Evolutionary conservation across 2,113 vertebrate species (phyloP).

Genomic region (Xyliphius kryptos): DNA sequence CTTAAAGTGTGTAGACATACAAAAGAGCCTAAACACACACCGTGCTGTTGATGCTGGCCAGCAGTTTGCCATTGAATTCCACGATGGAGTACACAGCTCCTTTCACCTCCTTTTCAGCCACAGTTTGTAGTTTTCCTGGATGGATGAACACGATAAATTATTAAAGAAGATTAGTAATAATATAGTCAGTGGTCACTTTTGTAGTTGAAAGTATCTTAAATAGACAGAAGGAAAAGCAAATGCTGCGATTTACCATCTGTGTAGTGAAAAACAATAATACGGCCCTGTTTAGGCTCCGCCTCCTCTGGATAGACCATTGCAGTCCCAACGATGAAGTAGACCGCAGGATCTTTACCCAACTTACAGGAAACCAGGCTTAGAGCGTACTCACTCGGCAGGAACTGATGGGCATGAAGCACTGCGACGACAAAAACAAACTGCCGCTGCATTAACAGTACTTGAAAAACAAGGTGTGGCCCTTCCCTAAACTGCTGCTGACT

Average conservation of each 20-base stretch:
- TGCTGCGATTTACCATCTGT: conserved; percentile 72
- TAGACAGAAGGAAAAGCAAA: too few relatives aligned
- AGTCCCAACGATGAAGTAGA: conserved; percentile 93
- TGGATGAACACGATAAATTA: too few relatives aligned
- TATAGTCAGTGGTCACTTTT: too few relatives aligned
- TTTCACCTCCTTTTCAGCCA: conserved; percentile 97
- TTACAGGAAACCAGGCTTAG: conserved; percentile 96
- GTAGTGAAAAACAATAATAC: conserved; percentile 96
- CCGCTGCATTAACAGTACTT: too few relatives aligned
- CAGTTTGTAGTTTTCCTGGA: conserved; percentile 90
- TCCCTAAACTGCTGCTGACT: too few relatives aligned
- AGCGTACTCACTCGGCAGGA: conserved; percentile 91
- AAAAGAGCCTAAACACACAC: conserved; percentile 53
- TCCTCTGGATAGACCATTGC: conserved; percentile 98
- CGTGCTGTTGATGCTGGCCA: conserved; percentile 99
- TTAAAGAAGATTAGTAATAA: too few relatives aligned
- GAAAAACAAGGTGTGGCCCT: too few relatives aligned
- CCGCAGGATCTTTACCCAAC: conserved; percentile 89
- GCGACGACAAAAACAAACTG: background rate
- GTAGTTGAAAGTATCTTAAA: too few relatives aligned
- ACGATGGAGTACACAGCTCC: conserved; percentile 98
- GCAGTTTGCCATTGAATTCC: conserved; percentile 94
- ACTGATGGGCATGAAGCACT: conserved; percentile 97
- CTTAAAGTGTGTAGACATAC: too few relatives aligned
- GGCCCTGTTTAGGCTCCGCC: conserved; percentile 95